Conservation (phyloP, 2,888 invertebrate genomes). For the Helleia helle region DNA sequence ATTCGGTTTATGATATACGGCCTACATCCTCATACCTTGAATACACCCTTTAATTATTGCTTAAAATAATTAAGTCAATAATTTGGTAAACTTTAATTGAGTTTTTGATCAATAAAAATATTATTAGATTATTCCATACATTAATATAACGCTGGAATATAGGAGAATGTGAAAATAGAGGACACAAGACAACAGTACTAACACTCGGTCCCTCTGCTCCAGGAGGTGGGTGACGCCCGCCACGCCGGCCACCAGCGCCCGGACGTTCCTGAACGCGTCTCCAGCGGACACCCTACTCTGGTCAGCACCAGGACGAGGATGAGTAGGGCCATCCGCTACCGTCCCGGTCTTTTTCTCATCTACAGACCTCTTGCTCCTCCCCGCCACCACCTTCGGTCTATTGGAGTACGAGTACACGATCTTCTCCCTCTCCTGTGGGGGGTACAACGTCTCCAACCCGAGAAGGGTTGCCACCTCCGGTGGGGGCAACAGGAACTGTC, state of each 20-base stretch:
- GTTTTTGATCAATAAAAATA: too few relatives aligned
- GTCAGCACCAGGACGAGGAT: slow-evolving; percentile 17
- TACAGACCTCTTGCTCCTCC: slow-evolving; percentile 30
- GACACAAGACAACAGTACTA: too few relatives aligned
- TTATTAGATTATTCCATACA: too few relatives aligned
- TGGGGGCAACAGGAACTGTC: slow-evolving; percentile 85
- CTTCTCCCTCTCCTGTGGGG: slow-evolving; percentile 36
- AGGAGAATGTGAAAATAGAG: too few relatives aligned
- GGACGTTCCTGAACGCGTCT: slow-evolving; percentile 31
- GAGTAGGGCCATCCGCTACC: slow-evolving; percentile 21
- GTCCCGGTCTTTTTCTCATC: slow-evolving; percentile 26
- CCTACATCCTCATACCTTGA: too few relatives aligned
- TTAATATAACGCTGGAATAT: too few relatives aligned
- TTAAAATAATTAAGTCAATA: too few relatives aligned
- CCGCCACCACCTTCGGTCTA: slow-evolving; percentile 70
- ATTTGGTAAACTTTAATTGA: too few relatives aligned
- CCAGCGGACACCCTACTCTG: slow-evolving; percentile 17
- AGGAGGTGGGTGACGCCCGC: slow-evolving; percentile 36
- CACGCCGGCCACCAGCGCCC: slow-evolving; percentile 45
- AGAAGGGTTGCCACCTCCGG: slow-evolving; percentile 79
- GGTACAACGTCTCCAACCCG: slow-evolving; percentile 66
- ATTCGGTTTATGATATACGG: too few relatives aligned
- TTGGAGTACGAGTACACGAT: slow-evolving; percentile 79
- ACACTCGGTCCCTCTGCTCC: slow-evolving; percentile 22
- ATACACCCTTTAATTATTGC: too few relatives aligned